Evolutionary conservation across 2,797 vertebrate genomes (phyloP).

Genomic region (Channallabes apus): DNA sequence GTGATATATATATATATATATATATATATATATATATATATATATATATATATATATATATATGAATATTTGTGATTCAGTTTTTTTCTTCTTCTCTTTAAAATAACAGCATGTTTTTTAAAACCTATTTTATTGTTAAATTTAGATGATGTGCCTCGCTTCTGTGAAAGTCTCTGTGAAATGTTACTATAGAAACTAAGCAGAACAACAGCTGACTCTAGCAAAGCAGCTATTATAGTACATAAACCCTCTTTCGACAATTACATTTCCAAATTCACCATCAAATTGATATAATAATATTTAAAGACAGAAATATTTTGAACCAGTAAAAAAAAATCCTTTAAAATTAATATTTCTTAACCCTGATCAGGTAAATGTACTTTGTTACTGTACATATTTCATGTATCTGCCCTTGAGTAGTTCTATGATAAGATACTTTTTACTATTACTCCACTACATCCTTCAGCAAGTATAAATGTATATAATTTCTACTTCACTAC

Average conservation of each 20-base stretch:
- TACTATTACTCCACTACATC: too few species aligned
- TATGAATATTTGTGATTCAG: too few species aligned
- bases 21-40: too few species aligned
- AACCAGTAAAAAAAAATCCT: background rate
- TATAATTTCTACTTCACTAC: too few species aligned
- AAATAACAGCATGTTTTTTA: background rate
- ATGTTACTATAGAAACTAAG: background rate
- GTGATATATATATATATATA: too few species aligned
- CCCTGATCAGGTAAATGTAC: background rate
- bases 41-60: too few species aligned
- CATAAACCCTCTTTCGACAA: background rate
- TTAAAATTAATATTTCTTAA: background rate
- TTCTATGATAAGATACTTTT: too few species aligned
- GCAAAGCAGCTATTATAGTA: background rate
- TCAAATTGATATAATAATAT: background rate
- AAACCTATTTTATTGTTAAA: background rate
- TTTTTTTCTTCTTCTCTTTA: background rate
- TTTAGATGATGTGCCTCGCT: background rate
- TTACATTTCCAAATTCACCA: background rate
- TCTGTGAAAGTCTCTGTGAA: too few species aligned
- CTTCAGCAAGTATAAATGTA: too few species aligned
- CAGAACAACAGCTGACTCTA: background rate
- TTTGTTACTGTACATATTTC: too few species aligned
- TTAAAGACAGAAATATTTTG: too few species aligned
- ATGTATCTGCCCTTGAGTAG: too few species aligned